These are phyloP conservation scores for Coelopa pilipes DNA, from an alignment of 2,888 invertebrate genomes.

Conservation along the genomic window DNA sequence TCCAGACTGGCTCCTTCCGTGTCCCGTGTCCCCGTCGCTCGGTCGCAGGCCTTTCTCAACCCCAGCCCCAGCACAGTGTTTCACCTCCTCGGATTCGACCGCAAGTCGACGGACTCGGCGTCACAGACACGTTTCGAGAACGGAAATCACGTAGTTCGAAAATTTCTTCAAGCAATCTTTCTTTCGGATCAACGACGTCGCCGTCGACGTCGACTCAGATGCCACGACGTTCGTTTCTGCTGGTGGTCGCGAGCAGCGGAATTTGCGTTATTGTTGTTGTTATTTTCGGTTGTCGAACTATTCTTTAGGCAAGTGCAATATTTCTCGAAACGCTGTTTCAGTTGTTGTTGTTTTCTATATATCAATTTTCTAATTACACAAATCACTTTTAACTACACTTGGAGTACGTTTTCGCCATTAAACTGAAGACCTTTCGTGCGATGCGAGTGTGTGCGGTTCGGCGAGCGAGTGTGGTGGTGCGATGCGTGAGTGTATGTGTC, in stretches of 20 bases:
- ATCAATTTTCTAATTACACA: neutral
- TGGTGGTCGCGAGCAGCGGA: neutral
- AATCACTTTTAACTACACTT: neutral
- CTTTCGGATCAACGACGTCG: neutral
- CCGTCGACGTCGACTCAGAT: conserved; percentile 6
- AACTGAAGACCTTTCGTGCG: conserved; percentile 2
- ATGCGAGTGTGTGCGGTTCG: too few relatives aligned
- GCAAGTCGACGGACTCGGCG: neutral
- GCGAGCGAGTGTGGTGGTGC: conserved; percentile 15
- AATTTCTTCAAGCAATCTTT: conserved; percentile 6
- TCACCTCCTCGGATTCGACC: conserved; percentile 24
- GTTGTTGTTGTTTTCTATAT: neutral
- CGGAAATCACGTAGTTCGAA: conserved; percentile 25
- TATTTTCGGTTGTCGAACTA: neutral
- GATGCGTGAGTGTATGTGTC: conserved; percentile 13
- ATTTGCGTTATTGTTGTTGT: neutral
- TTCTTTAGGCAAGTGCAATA: neutral
- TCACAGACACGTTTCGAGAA: conserved; percentile 17
- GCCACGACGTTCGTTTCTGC: conserved; percentile 29
- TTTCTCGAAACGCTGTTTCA: neutral
- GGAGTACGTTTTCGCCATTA: conserved; percentile 10
- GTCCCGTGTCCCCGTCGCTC: neutral
- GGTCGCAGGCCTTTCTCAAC: neutral
- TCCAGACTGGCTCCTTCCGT: neutral
- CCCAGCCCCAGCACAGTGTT: neutral